These are phyloP conservation scores for Puntigrus tetrazona DNA, from an alignment of 2,113 vertebrate genomes.

Conservation along the genomic window DNA sequence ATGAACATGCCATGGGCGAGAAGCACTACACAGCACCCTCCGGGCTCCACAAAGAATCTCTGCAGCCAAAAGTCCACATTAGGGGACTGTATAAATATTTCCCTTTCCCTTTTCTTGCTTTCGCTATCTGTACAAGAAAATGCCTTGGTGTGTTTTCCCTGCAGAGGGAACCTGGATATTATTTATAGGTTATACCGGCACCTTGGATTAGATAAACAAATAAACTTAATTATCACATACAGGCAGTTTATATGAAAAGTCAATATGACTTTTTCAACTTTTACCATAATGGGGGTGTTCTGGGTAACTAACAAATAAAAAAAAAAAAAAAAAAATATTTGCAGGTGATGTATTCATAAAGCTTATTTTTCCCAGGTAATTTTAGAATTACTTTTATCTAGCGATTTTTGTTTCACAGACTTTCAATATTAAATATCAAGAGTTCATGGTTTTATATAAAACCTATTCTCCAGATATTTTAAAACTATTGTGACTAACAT, in stretches of 20 bases:
- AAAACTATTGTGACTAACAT: no score
- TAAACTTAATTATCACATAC: slow-evolving; percentile 11
- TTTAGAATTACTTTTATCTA: not conserved
- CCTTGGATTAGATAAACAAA: slow-evolving; percentile 25
- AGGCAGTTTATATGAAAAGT: not conserved
- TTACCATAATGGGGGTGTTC: not conserved
- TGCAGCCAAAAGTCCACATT: slow-evolving; percentile 51
- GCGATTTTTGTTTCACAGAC: not conserved
- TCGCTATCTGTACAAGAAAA: not conserved
- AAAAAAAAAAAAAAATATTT: no score
- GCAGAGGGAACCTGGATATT: slow-evolving; percentile 18
- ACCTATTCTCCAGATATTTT: no score
- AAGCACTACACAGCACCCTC: slow-evolving; percentile 59
- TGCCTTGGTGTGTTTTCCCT: slow-evolving; percentile 15
- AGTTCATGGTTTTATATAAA: no score
- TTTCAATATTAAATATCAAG: no score
- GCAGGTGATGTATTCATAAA: not conserved
- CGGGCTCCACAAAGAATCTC: slow-evolving; percentile 55
- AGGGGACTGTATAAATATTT: slow-evolving; percentile 33
- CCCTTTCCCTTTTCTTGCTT: slow-evolving; percentile 23
- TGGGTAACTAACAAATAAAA: not conserved
- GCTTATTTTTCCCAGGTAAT: not conserved
- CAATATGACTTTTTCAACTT: not conserved
- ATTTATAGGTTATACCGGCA: not conserved
- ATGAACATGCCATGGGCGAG: slow-evolving; percentile 57